Evolutionary conservation across 2,113 vertebrate genomes (phyloP).

Genomic region (Bothrops jararaca): DNA sequence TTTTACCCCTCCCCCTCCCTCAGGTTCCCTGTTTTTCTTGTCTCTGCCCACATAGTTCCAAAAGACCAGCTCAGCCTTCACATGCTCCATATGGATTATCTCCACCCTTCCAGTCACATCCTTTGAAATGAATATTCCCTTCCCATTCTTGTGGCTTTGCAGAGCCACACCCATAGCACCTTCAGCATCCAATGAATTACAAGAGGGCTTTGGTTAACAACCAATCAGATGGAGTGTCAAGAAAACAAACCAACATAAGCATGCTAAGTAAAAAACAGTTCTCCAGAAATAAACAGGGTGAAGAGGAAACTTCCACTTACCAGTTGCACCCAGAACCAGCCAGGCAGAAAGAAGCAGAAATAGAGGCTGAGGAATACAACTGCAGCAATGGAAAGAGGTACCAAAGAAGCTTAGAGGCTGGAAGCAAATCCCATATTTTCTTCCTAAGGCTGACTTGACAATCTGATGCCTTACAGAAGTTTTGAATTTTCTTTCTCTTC

Average conservation of each 20-base stretch:
- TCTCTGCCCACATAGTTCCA: background rate
- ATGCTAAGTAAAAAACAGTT: background rate
- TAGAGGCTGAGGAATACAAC: background rate
- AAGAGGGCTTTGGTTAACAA: background rate
- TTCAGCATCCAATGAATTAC: background rate
- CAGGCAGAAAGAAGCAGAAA: background rate
- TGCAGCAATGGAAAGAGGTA: constrained; percentile 6
- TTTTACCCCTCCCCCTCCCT: background rate
- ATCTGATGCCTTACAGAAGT: background rate
- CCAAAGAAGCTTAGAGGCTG: background rate
- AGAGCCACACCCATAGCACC: background rate
- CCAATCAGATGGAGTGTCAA: background rate
- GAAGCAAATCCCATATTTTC: background rate
- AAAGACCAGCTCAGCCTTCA: background rate
- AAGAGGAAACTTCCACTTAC: background rate
- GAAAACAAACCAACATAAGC: background rate
- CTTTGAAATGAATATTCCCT: background rate
- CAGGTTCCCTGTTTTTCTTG: background rate
- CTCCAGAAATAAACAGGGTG: background rate
- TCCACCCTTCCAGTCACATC: background rate
- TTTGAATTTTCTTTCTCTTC: background rate
- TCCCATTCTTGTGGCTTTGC: background rate
- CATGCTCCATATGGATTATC: background rate
- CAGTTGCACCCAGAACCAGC: background rate
- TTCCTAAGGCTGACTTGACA: background rate